These are phyloP conservation scores for Pararge aegeria DNA, from an alignment of 1,140 invertebrate species.

Conservation along the genomic window DNA sequence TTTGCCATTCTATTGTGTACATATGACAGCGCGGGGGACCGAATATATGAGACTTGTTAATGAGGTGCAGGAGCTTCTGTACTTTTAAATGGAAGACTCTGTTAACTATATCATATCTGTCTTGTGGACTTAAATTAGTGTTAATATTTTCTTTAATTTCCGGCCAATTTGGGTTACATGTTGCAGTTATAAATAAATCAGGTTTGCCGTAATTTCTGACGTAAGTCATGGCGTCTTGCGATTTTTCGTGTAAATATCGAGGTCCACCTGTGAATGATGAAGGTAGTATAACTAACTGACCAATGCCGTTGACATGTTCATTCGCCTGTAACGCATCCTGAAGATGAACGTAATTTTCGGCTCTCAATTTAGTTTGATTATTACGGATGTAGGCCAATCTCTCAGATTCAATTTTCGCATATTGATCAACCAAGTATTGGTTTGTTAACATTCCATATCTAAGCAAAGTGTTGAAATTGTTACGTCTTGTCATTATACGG, in stretches of 20 bases:
- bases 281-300: conserved; percentile 36
- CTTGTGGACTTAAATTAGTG: conserved; percentile 33
- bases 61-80: conserved; percentile 36
- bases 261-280: conserved; percentile 39
- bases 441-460: conserved; percentile 33
- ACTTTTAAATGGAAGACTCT: conserved; percentile 44
- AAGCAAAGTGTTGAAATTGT: conserved; percentile 36
- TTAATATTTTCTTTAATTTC: conserved; percentile 45
- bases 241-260: conserved; percentile 39
- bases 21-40: conserved; percentile 34
- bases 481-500: conserved; percentile 37
- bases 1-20: no score
- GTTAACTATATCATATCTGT: conserved; percentile 38
- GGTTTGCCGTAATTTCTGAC: conserved; percentile 65
- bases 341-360: conserved; percentile 73
- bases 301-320: conserved; percentile 25
- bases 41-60: conserved; percentile 40
- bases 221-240: conserved; percentile 55
- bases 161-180: conserved; percentile 73
- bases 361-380: no score
- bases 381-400: conserved; percentile 56
- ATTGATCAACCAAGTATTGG: conserved; percentile 53
- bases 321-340: conserved; percentile 35
- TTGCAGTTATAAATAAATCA: conserved; percentile 63
- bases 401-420: conserved; percentile 76